phyloP scores from a whole-genome alignment of 1,140 invertebrate genomes.

The Tetramorium alpestre region DNA sequence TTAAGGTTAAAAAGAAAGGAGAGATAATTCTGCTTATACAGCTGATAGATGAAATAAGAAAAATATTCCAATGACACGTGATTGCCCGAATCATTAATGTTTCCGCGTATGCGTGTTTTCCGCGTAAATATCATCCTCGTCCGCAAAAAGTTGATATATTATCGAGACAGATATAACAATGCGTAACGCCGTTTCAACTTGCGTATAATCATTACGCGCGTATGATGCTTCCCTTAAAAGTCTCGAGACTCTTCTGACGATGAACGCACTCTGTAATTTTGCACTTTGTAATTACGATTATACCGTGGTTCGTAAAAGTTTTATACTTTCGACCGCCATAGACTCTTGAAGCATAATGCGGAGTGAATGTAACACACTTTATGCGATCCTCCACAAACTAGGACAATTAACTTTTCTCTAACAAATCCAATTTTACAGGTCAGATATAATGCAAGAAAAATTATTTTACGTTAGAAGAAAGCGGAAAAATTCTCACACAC shows the following conservation, averaged over 20 bases:
- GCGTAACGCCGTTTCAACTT: conserved; percentile 33
- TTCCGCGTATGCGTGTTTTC: conserved; percentile 4
- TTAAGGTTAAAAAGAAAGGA: not conserved
- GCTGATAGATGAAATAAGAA: not conserved
- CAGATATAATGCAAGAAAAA: not conserved
- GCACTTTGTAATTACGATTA: conserved; percentile 70
- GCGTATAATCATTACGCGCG: conserved; percentile 30
- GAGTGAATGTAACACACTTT: not conserved
- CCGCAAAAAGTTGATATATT: conserved; percentile 24
- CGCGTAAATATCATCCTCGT: not conserved
- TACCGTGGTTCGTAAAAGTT: conserved; percentile 62
- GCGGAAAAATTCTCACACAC: not conserved
- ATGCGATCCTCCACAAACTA: not conserved
- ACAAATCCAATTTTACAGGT: not conserved
- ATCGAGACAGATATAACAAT: not conserved
- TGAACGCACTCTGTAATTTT: conserved; percentile 68
- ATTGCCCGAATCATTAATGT: not conserved
- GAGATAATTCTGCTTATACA: not conserved
- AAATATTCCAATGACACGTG: not conserved
- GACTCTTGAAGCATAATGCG: not conserved
- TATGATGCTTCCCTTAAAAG: conserved; percentile 26
- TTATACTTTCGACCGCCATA: conserved; percentile 18
- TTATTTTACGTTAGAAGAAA: not conserved
- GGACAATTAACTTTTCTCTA: not conserved
- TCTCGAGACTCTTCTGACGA: not conserved